phyloP scores from a whole-genome alignment of 2,888 invertebrate genomes.

The Physocephala rufipes region DNA sequence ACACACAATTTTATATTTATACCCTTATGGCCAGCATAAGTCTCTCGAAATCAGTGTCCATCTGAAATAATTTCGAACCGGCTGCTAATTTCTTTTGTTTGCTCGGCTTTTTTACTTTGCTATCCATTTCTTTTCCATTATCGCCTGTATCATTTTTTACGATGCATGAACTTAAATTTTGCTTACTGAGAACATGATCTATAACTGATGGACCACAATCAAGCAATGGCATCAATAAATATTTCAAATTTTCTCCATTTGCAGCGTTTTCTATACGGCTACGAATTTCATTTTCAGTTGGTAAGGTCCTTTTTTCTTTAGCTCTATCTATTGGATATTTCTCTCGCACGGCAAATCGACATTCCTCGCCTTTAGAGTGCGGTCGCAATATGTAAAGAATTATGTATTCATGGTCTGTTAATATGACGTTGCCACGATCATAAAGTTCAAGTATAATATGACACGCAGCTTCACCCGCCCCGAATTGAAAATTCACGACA shows the following conservation, averaged over 20 bases:
- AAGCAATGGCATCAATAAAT: conserved; percentile 81
- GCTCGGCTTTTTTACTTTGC: conserved; percentile 46
- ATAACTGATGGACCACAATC: conserved; percentile 92
- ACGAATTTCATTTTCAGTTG: conserved; percentile 69
- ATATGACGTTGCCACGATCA: conserved; percentile 93
- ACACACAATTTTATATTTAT: conserved; percentile 53
- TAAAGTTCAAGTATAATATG: conserved; percentile 96
- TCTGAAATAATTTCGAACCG: conserved; percentile 67
- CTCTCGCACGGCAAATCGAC: conserved; percentile 90
- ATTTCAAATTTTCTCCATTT: conserved; percentile 80
- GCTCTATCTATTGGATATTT: conserved; percentile 86
- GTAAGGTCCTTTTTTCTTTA: conserved; percentile 68
- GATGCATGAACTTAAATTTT: conserved; percentile 73
- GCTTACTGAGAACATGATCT: conserved; percentile 84
- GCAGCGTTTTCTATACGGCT: conserved; percentile 73
- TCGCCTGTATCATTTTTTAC: conserved; percentile 52
- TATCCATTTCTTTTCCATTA: conserved; percentile 33
- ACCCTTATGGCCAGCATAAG: conserved; percentile 73
- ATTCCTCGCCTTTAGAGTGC: conserved; percentile 89
- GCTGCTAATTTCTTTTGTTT: conserved; percentile 49
- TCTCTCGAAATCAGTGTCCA: conserved; percentile 71
- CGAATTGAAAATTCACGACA: conserved; percentile 95
- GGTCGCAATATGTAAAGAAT: conserved; percentile 94
- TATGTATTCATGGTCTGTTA: conserved; percentile 89
- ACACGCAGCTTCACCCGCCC: conserved; percentile 90